phyloP scores from a whole-genome alignment of 2,888 invertebrate species.

The Argyresthia goedartella region DNA sequence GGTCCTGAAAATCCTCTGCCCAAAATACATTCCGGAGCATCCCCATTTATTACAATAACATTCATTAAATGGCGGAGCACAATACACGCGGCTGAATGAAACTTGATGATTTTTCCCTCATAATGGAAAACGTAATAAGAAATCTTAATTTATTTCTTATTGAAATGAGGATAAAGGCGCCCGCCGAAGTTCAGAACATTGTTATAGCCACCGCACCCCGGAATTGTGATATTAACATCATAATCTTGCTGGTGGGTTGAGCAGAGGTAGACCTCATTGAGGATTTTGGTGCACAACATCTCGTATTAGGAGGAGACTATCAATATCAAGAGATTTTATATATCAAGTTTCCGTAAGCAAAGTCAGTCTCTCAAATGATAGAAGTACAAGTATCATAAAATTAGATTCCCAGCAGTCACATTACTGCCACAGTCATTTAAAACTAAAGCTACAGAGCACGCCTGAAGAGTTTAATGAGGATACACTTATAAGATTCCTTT shows the following conservation, averaged over 20 bases:
- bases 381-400: constrained; percentile 34
- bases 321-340: too few species aligned
- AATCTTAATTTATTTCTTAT: constrained; percentile 70
- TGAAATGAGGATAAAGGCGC: constrained; percentile 63
- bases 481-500: too few species aligned
- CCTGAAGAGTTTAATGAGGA: too few species aligned
- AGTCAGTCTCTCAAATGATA: too few species aligned
- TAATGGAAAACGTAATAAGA: constrained; percentile 68
- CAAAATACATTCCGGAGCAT: background rate
- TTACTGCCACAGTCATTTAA: constrained; percentile 43
- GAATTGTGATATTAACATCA: constrained; percentile 63
- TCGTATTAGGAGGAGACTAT: too few species aligned
- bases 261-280: constrained; percentile 61
- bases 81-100: constrained; percentile 43
- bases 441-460: constrained; percentile 6
- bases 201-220: too few species aligned
- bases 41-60: constrained; percentile 11
- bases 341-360: too few species aligned
- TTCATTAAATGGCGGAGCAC: constrained; percentile 2
- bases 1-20: background rate
- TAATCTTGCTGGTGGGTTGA: constrained; percentile 59
- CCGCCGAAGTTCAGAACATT: too few species aligned
- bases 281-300: constrained; percentile 41
- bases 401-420: constrained; percentile 26
- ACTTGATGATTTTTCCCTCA: constrained; percentile 56